Evolutionary conservation across 2,888 invertebrate species (phyloP).

Genomic region (Hypselothyrea guttata): DNA sequence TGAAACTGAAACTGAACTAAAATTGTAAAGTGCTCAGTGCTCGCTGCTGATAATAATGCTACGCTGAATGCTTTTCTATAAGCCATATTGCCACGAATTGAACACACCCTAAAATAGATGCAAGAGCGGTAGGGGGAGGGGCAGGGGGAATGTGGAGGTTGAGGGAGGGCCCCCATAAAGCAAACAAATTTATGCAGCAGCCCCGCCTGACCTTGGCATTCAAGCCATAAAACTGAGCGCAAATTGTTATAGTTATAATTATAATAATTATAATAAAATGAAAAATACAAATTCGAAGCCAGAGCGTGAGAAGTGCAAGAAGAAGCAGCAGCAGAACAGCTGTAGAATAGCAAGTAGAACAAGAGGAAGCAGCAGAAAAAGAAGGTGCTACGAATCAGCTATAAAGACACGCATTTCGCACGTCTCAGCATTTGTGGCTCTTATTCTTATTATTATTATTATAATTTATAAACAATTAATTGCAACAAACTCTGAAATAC

Average conservation of each 20-base stretch:
- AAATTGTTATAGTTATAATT: constrained; percentile 11
- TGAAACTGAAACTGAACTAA: no score
- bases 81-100: no score
- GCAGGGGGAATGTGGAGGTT: neutral
- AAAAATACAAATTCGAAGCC: constrained; percentile 2
- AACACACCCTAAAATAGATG: no score
- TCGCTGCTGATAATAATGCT: no score
- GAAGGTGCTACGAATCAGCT: no score
- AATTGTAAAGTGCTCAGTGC: no score
- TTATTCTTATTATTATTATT: constrained; percentile 3
- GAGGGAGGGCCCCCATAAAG: constrained; percentile 3
- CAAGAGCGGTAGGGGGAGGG: neutral
- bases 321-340: no score
- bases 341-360: no score
- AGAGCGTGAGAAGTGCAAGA: neutral
- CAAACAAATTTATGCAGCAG: constrained; percentile 38
- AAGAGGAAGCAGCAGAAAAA: neutral
- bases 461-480: neutral
- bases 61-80: no score
- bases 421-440: constrained; percentile 17
- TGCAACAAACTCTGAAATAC: constrained; percentile 4
- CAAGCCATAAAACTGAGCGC: constrained; percentile 42
- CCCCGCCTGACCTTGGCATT: constrained; percentile 60
- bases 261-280: constrained; percentile 5
- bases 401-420: constrained; percentile 23